phyloP scores from a whole-genome alignment of 2,113 vertebrate species.

The Bos indicus region DNA sequence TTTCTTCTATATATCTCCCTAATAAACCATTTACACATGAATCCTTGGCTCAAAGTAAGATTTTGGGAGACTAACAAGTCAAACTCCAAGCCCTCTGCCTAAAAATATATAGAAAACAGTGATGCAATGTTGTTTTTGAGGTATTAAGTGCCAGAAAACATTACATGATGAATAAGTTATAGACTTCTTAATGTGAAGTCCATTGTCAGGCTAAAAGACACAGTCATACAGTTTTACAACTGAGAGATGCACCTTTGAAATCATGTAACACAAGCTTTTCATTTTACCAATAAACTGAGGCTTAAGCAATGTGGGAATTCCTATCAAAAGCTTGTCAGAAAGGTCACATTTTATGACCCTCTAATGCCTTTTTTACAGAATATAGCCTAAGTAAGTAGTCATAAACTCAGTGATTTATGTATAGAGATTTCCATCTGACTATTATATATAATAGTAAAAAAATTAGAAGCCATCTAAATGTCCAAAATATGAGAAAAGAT shows the following conservation, averaged over 20 bases:
- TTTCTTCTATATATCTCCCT: not conserved
- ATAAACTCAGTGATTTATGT: conserved; percentile 64
- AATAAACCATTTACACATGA: not conserved
- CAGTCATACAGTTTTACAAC: not conserved
- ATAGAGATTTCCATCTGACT: conserved; percentile 50
- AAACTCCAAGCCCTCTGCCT: not conserved
- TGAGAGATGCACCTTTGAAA: conserved; percentile 38
- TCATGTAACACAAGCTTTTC: conserved; percentile 7
- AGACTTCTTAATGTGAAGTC: conserved; percentile 3
- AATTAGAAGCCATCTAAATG: conserved; percentile 41
- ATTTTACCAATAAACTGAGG: conserved; percentile 46
- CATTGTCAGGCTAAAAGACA: not conserved
- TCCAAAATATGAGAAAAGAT: conserved; percentile 46
- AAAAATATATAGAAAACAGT: not conserved
- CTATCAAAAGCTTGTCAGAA: conserved; percentile 56
- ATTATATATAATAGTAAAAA: conserved; percentile 54
- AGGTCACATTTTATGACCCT: conserved; percentile 62
- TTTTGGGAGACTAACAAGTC: not conserved
- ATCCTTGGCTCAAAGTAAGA: not conserved
- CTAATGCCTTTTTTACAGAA: conserved; percentile 49
- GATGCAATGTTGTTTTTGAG: conserved; percentile 19
- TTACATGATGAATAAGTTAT: conserved; percentile 55
- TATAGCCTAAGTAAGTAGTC: conserved; percentile 26
- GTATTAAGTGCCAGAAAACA: conserved; percentile 22
- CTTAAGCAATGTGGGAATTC: conserved; percentile 19